Evolutionary conservation across 2,797 vertebrate genomes (phyloP).

Genomic region (Sternotherus odoratus): DNA sequence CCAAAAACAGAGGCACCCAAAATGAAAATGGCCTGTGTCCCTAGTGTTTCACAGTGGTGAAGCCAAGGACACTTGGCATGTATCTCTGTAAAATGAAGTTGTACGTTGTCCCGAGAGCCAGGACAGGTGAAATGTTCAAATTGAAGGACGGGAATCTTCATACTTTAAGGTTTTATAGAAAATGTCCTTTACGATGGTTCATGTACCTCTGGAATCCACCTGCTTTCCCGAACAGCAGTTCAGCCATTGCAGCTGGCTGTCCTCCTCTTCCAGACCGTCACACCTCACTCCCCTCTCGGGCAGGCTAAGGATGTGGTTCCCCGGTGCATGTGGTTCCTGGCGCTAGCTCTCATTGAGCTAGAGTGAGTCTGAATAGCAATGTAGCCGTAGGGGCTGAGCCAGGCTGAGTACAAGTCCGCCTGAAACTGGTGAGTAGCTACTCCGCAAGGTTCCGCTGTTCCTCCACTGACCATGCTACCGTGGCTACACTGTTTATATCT

Average conservation of each 20-base stretch:
- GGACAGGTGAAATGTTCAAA: background rate
- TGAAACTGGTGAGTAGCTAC: background rate
- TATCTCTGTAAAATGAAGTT: background rate
- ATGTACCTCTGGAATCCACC: background rate
- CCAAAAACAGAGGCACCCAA: background rate
- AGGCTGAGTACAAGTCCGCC: background rate
- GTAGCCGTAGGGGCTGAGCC: background rate
- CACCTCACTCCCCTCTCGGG: too few species aligned
- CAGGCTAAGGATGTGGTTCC: too few species aligned
- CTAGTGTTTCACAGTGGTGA: background rate
- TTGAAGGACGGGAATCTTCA: background rate
- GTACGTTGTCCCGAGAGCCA: background rate
- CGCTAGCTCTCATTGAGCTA: background rate
- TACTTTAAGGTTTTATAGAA: background rate
- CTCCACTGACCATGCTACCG: too few species aligned
- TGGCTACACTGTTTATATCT: background rate
- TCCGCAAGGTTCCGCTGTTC: background rate
- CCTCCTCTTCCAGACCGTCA: background rate
- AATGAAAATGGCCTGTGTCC: background rate
- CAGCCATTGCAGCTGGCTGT: too few species aligned
- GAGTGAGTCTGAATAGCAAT: too few species aligned
- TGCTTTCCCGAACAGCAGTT: background rate
- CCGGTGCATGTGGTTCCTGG: background rate
- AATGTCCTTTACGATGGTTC: background rate
- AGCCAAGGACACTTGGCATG: background rate